Evolutionary conservation across 2,113 vertebrate species (phyloP).

Genomic region (Elaphurus davidianus): DNA sequence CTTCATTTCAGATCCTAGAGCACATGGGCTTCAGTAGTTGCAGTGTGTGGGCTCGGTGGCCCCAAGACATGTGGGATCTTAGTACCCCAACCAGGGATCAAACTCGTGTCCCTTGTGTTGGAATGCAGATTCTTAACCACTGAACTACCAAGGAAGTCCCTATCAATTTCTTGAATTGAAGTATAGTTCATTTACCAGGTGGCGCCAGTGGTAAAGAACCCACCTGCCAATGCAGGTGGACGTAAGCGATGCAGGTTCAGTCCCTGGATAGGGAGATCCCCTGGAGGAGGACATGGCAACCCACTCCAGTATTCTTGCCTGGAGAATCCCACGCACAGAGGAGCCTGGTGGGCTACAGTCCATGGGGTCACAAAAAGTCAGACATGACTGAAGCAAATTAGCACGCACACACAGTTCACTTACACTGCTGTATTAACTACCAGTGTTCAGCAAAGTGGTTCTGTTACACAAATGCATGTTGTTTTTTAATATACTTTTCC

Average conservation of each 20-base stretch:
- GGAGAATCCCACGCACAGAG: neutral
- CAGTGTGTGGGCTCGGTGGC: rapidly evolving
- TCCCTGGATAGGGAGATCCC: neutral
- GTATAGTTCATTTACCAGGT: neutral
- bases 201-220: neutral
- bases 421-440: neutral
- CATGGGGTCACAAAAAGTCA: neutral
- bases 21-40: neutral
- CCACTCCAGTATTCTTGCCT: neutral
- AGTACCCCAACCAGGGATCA: neutral
- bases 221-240: neutral
- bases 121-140: neutral
- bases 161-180: neutral
- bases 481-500: neutral
- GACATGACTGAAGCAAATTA: rapidly evolving
- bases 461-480: neutral
- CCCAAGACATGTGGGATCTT: neutral
- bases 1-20: neutral
- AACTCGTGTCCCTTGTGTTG: neutral
- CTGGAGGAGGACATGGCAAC: neutral
- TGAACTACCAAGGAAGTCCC: neutral
- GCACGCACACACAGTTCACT: neutral
- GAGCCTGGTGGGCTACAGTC: neutral
- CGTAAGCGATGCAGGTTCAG: neutral
- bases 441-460: neutral